phyloP scores from a whole-genome alignment of 2,113 vertebrate species.

The Sporophila hypoxantha region DNA sequence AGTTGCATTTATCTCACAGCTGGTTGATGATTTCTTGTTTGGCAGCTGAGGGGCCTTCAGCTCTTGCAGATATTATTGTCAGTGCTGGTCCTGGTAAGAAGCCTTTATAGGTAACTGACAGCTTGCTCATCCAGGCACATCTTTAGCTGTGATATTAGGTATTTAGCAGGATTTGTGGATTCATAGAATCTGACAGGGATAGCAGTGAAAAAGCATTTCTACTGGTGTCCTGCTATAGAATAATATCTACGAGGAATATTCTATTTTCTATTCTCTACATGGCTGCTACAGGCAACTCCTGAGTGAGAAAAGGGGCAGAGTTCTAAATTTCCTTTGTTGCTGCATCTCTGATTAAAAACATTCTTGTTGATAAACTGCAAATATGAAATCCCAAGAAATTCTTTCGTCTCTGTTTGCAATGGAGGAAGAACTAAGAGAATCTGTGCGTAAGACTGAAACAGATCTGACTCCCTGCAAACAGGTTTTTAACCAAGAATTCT shows the following conservation, averaged over 20 bases:
- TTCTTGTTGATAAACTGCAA: neutral
- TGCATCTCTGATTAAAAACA: neutral
- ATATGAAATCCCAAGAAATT: neutral
- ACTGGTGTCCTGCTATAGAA: neutral
- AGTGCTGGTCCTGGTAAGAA: neutral
- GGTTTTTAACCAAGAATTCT: neutral
- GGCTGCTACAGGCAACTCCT: neutral
- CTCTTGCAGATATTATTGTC: neutral
- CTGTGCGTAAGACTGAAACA: neutral
- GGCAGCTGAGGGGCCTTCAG: neutral
- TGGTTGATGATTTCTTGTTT: neutral
- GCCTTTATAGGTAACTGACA: neutral
- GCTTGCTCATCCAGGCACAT: neutral
- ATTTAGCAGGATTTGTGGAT: constrained; percentile 26
- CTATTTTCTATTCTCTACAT: neutral
- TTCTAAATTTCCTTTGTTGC: neutral
- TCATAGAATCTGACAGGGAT: neutral
- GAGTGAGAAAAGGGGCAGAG: neutral
- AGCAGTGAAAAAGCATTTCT: constrained; percentile 8
- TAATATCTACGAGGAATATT: neutral
- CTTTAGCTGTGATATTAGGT: neutral
- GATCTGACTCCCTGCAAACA: neutral
- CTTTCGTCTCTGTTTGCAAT: neutral
- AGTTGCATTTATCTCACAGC: neutral
- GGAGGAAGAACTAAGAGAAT: neutral